Base-by-base conservation (phyloP, 1,140 invertebrate species). In the Aplysia californica region DNA sequence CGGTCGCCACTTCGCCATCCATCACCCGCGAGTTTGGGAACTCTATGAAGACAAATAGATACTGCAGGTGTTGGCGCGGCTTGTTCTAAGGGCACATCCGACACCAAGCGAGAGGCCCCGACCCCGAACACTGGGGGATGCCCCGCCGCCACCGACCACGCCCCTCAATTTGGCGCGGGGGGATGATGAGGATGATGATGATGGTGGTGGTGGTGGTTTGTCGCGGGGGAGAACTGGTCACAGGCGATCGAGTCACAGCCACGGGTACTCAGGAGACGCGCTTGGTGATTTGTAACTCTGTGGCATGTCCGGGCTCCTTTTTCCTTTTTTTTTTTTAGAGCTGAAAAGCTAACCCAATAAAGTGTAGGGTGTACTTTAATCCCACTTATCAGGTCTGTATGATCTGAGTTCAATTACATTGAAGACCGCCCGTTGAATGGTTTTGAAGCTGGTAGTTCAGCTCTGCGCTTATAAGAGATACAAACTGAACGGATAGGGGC, bases 41-140 rank as follows among this genome's bases (percentile, higher is more conserved):
- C 29, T 65, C 61, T 65, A 65, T 65, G 61, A 65, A 65, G 61
- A 65, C 61, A 65, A 65, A 65, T 65, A 36, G 33, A 36, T 33
- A 36, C 18, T 36, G 61, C 61, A 65, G 6, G 29, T 36, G 61
- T 4, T 35, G 4, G 4, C 59, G 36, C 21, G 33, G 33, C 3
- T 35, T 21, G 36, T 64, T 64, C n/a, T 26, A 33, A 6, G 35
- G 61, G 35, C 61, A 65, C 31, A n/a, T n/a, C 2, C 18, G 61
- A 65, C 61, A 33, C 61, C 61, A n/a, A n/a, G n/a, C n/a, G n/a
- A n/a, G n/a, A n/a, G n/a, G n/a, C n/a, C n/a, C n/a, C n/a, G n/a
- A n/a, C n/a, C n/a, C n/a, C n/a, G n/a, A n/a, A 35, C 21, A 1
- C 3, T 1, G 33, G 39, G 31, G 61, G 35, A 65, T 35, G n/a